Evolutionary conservation across 2,797 vertebrate species (phyloP).

Genomic region (Gallinago nigripennis): DNA sequence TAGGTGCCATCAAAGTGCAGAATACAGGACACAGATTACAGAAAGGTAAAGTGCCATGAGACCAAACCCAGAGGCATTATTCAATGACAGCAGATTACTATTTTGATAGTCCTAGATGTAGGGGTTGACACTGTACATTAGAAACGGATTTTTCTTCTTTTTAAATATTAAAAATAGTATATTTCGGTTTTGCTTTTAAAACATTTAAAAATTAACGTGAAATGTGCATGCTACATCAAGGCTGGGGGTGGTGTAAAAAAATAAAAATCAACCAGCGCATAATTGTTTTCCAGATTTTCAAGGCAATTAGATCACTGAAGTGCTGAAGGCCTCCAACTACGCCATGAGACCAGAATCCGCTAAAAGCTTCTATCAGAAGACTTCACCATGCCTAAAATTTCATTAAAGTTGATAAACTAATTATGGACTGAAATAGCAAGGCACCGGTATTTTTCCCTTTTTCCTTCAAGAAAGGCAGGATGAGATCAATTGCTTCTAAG

Average conservation of each 20-base stretch:
- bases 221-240: neutral
- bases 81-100: neutral
- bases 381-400: neutral
- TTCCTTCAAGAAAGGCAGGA: neutral
- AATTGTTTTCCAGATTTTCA: neutral
- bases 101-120: neutral
- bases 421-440: neutral
- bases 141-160: neutral
- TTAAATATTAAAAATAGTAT: neutral
- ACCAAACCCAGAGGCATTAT: neutral
- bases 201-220: neutral
- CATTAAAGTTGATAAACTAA: neutral
- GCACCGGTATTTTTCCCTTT: neutral
- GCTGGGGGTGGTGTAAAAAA: neutral
- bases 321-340: neutral
- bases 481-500: neutral
- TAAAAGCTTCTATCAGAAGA: neutral
- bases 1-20: neutral
- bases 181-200: neutral
- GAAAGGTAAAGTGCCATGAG: neutral
- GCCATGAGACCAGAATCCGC: neutral
- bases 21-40: neutral
- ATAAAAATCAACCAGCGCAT: neutral
- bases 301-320: neutral
- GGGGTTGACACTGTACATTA: neutral